Evolutionary conservation across 2,113 vertebrate species (phyloP), one percentile per base, ranked within the genome.

Genomic region (Raja brachyura): DNA sequence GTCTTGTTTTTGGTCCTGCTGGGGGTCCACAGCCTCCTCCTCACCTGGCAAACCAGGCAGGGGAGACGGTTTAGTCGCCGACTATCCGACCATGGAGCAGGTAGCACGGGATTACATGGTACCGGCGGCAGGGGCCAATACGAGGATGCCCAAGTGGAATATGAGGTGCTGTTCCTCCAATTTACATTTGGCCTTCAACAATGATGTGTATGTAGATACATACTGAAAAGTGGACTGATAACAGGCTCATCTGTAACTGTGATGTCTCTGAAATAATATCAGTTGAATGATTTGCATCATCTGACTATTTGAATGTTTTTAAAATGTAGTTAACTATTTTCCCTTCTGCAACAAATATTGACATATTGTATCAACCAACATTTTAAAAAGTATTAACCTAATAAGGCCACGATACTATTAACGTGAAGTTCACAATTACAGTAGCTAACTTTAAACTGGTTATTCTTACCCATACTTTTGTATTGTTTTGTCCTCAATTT

Each of bases 191-290:
- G 39, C 96, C 94, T 96, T 97, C 96, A 96, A 97, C 97, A 97
- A 96, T 95, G 94, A 95, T 96, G 94, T 96, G 95, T 95, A 96
- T 95, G 94, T 94, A 94, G 95, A 95, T 94, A 94, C 96, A 96
- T 96, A 96, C 96, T 96, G 96, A 96, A 95, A 96, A 96, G 96
- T 95, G 93, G 63, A 90, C 66, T 90, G 63, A 68, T 20, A 70
- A 68, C 18, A 90, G 6, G 39, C n/a, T 61, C 68, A 90, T 70
- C 22, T 90, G 5, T 28, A 66, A n/a, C 31, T 90, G 7, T 90
- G 33, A 18, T 8, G 31, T 70, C 31, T 39, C 86, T 68, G n/a
- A 31, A 20, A 18, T 85, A 85, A 28, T 25, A 59, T 13, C 9
- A 28, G 9, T 59, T 59, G 81, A 85, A 22, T 68, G 14, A 68